Conservation (phyloP, 2,113 vertebrate genomes). For the Coregonus clupeaformis region DNA sequence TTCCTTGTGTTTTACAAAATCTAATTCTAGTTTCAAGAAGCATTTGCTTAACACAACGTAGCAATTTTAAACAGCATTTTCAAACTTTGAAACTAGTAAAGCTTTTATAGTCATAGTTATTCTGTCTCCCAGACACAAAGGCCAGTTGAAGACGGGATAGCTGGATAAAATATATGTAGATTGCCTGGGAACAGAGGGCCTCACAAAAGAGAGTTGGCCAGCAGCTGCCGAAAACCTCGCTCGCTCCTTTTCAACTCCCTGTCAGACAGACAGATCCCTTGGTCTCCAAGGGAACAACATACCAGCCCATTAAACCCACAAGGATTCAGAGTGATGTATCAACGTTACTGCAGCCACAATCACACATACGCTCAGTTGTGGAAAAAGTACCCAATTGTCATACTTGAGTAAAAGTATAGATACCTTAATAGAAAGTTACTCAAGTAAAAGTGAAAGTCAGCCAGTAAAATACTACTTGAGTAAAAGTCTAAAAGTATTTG, state of each 20-base stretch:
- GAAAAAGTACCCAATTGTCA: too few species aligned
- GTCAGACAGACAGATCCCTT: constrained; percentile 64
- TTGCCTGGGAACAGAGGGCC: constrained; percentile 61
- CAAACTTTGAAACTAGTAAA: neutral
- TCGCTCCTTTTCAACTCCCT: constrained; percentile 57
- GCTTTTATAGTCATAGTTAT: constrained; percentile 6
- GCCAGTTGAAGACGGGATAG: constrained; percentile 31
- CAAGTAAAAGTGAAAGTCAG: too few species aligned
- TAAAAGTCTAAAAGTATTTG: too few species aligned
- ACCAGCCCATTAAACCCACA: constrained; percentile 9
- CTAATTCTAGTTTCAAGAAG: too few species aligned
- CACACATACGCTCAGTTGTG: too few species aligned
- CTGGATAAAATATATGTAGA: constrained; percentile 49
- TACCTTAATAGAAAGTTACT: too few species aligned
- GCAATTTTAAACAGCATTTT: neutral
- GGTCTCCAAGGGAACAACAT: constrained; percentile 31
- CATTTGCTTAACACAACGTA: too few species aligned
- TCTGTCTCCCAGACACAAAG: constrained; percentile 67
- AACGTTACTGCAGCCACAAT: too few species aligned
- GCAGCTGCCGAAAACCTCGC: constrained; percentile 67
- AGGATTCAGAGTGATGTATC: too few species aligned
- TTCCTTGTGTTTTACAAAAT: too few species aligned
- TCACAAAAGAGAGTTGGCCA: constrained; percentile 66
- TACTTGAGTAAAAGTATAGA: too few species aligned
- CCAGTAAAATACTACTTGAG: too few species aligned